Conservation (phyloP, 2,113 vertebrate species). For the Anhinga anhinga region DNA sequence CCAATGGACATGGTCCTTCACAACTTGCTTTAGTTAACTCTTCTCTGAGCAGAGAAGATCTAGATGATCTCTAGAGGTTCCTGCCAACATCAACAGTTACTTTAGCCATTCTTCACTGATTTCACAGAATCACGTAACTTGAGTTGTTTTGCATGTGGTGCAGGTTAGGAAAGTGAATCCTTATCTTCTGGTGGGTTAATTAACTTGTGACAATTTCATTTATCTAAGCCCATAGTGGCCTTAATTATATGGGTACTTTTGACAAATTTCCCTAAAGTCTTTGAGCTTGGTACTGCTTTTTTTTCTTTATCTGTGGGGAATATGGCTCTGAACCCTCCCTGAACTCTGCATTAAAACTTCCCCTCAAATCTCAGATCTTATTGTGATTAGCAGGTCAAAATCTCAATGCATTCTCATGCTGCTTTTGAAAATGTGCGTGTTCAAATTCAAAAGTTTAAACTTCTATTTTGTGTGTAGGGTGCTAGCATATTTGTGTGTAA, state of each 20-base stretch:
- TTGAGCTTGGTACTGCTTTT: neutral
- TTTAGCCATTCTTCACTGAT: too few relatives aligned
- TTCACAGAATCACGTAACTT: too few relatives aligned
- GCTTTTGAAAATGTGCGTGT: neutral
- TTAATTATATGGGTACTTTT: neutral
- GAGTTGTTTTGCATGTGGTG: neutral
- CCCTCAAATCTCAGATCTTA: neutral
- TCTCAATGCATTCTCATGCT: neutral
- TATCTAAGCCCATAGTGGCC: neutral
- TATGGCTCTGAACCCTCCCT: neutral
- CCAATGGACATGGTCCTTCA: neutral
- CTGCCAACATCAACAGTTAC: neutral
- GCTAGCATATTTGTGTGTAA: neutral
- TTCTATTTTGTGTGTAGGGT: neutral
- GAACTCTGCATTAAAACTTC: neutral
- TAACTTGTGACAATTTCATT: neutral
- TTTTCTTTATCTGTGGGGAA: neutral
- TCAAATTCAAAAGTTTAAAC: neutral
- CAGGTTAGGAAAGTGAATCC: neutral
- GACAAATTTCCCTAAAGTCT: neutral
- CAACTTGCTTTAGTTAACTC: neutral
- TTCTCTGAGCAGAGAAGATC: neutral
- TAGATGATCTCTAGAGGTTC: neutral
- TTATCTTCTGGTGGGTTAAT: neutral
- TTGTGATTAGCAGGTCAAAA: neutral